Base-by-base conservation (phyloP, 1,140 invertebrate genomes). In the Potamilus streckersoni region DNA sequence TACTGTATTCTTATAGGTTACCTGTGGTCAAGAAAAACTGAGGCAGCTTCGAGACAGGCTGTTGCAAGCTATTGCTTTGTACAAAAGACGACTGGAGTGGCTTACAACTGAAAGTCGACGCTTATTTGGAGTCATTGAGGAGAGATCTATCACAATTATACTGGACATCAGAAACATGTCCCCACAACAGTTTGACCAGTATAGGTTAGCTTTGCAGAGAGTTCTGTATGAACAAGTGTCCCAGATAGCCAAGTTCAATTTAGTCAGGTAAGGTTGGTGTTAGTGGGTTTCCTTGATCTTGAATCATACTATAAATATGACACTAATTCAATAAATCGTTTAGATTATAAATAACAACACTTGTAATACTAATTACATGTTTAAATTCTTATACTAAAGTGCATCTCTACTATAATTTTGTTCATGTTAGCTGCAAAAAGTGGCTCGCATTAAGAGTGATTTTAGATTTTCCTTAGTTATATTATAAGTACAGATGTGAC, bases 101-200 rank as follows among this genome's bases (percentile, higher is more conserved):
- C 75, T 90, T 65, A 90, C 87, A 0, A 82, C 86, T n/a, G 89
- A 89, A 61, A 90, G 88, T 73, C 75, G 89, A 17, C 82, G 89
- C 12, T 66, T 89, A 23, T 90, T 90, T 85, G 89, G 89, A 23
- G 85, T 90, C 14, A 85, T 90, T 59, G 84, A 88, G 73, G 89
- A 90, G 75, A 85, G 83, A 61, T 80, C 82, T 31, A 72, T 90
- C 20, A 84, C 83, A 13, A 84, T 90, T 74, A 85, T 90, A 11
- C 70, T 90, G 57, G 89, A 90, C 73, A 86, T 88, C 55, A 82
- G 85, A 63, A 89, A 85, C 49, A 84, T 87, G 80, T 86, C 86
- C 20, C 83, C 85, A 12, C 81, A 88, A 62, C 85, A 87, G 79
- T 89, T 90, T 85, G 85, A 89, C 74, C 86, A 89, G 73, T 90